Evolutionary conservation across 1,140 invertebrate species (phyloP).

Genomic region (Conus ventricosus): DNA sequence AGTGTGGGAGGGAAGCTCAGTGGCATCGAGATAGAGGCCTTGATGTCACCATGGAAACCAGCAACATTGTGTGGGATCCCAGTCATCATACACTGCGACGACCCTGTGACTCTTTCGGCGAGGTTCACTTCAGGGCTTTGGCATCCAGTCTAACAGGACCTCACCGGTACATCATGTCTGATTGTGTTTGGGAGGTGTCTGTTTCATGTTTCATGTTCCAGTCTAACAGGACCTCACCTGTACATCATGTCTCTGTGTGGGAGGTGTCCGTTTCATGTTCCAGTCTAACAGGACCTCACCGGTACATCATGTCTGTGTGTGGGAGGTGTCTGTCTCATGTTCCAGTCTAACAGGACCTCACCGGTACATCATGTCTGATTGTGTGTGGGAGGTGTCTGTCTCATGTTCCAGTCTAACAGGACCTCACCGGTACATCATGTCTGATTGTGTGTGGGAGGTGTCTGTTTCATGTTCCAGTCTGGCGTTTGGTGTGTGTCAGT

Average conservation of each 20-base stretch:
- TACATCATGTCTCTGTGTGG: background rate
- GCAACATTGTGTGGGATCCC: constrained; percentile 49
- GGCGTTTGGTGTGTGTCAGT: no score
- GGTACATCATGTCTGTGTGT: background rate
- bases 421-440: background rate
- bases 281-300: background rate
- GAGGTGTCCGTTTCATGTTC: no score
- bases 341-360: no score
- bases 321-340: no score
- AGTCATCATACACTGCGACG: constrained; percentile 53
- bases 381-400: no score
- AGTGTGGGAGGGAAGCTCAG: constrained; percentile 40
- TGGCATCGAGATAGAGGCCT: constrained; percentile 46
- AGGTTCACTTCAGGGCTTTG: constrained; percentile 69
- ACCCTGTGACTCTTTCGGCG: constrained; percentile 64
- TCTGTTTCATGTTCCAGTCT: no score
- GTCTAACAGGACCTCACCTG: background rate
- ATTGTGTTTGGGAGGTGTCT: no score
- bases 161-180: no score
- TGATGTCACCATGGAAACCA: constrained; percentile 17
- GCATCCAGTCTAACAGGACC: constrained; percentile 47
- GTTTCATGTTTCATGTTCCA: no score
- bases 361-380: no score
- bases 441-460: background rate
- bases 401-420: no score